phyloP scores from a whole-genome alignment of 2,113 vertebrate species.

The Percina caprodes region DNA sequence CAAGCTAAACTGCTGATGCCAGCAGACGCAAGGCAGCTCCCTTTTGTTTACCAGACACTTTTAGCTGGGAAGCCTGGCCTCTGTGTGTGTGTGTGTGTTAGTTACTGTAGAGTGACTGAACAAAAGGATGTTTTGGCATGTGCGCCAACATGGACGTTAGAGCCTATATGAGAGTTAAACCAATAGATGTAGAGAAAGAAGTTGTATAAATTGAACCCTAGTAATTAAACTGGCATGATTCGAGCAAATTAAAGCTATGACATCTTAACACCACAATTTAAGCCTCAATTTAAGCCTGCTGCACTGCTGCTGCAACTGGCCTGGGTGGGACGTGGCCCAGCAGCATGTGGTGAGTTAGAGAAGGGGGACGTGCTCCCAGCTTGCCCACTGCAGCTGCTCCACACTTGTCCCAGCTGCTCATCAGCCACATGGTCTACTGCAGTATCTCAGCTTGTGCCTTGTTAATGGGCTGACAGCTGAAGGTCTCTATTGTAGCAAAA shows the following conservation, averaged over 20 bases:
- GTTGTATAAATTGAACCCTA: background rate
- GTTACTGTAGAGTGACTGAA: conserved; percentile 66
- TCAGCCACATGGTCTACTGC: conserved; percentile 56
- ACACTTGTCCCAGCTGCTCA: conserved; percentile 66
- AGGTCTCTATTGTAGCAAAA: conserved; percentile 8
- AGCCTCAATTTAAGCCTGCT: background rate
- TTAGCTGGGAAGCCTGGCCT: conserved; percentile 72
- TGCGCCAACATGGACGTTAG: conserved; percentile 54
- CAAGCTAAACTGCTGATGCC: conserved; percentile 84
- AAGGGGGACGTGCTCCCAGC: conserved; percentile 58
- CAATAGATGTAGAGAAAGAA: conserved; percentile 1
- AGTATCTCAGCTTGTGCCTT: conserved; percentile 24
- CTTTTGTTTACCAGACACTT: conserved; percentile 84
- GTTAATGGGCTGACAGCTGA: background rate
- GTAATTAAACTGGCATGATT: background rate
- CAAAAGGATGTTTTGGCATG: conserved; percentile 73
- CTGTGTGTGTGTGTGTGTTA: conserved; percentile 56
- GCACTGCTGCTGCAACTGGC: background rate
- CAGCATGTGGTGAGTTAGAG: conserved; percentile 58
- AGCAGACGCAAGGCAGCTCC: conserved; percentile 83
- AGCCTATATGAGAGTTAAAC: conserved; percentile 35
- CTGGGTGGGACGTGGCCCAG: conserved; percentile 36
- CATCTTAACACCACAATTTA: background rate
- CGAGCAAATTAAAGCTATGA: background rate
- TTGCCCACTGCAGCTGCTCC: conserved; percentile 65